Percentiles rank a stretch among this genome's conserved stretches.
Conservation (phyloP, 2,113 vertebrate genomes). For the Melanerpes formicivorus region DNA sequence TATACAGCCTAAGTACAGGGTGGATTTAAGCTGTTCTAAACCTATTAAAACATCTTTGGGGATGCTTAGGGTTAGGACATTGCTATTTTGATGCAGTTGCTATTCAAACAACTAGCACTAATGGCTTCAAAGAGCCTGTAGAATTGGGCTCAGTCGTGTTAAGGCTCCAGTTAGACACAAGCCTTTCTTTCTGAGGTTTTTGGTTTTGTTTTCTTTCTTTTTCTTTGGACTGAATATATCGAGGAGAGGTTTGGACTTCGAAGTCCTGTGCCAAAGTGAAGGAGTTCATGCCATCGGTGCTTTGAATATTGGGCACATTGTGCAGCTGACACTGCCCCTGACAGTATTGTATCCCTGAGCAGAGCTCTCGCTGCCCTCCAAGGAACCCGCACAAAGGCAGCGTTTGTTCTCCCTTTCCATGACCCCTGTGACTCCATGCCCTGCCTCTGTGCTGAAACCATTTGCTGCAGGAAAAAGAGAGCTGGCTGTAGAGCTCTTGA, state of each 20-base stretch:
- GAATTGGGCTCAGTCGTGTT: background rate
- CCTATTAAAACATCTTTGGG: background rate
- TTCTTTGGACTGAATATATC: background rate
- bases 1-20: background rate
- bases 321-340: background rate
- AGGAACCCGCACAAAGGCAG: conserved; percentile 46
- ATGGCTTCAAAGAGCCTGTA: background rate
- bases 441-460: background rate
- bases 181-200: background rate
- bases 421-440: background rate
- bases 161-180: background rate
- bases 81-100: background rate
- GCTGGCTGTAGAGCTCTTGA: background rate
- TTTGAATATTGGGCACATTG: background rate
- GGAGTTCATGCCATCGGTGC: background rate
- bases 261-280: background rate
- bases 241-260: background rate
- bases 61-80: background rate
- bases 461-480: background rate
- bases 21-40: background rate
- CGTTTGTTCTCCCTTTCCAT: conserved; percentile 46
- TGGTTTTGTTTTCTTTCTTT: too few species aligned
- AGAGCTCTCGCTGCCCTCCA: background rate
- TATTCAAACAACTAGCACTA: background rate
- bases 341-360: background rate